Conservation (phyloP, 2,113 vertebrate genomes). For the Centropristis striata region DNA sequence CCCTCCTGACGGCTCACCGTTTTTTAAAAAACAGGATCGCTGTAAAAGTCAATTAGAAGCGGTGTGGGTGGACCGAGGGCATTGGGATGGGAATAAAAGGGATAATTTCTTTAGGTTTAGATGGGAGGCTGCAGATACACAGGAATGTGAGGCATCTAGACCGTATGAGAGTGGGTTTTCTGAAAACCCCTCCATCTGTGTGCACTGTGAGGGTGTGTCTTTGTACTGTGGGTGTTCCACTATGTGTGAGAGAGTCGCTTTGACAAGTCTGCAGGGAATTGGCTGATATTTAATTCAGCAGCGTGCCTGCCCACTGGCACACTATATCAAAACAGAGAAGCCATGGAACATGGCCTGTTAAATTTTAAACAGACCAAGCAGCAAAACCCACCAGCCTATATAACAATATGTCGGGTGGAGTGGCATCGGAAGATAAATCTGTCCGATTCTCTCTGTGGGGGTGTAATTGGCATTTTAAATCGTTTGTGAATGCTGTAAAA, state of each 20-base stretch:
- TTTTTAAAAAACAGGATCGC: constrained; percentile 19
- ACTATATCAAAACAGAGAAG: constrained; percentile 65
- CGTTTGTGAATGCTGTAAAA: constrained; percentile 83
- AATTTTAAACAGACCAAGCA: constrained; percentile 75
- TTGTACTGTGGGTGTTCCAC: neutral
- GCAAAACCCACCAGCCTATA: constrained; percentile 68
- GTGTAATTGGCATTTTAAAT: constrained; percentile 79
- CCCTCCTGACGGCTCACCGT: constrained; percentile 2
- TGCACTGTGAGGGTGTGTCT: neutral
- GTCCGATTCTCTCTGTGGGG: constrained; percentile 15
- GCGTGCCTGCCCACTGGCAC: constrained; percentile 28
- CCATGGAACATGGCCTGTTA: constrained; percentile 67
- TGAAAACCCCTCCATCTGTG: neutral
- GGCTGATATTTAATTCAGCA: constrained; percentile 68
- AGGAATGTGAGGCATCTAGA: neutral
- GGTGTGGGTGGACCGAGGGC: constrained; percentile 18
- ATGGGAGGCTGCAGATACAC: constrained; percentile 21
- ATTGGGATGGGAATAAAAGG: constrained; percentile 27
- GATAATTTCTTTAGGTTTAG: constrained; percentile 30
- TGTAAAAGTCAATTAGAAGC: constrained; percentile 64
- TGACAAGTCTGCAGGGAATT: constrained; percentile 38
- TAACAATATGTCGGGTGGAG: constrained; percentile 68
- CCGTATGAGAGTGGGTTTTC: neutral
- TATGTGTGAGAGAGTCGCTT: constrained; percentile 14
- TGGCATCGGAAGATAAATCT: constrained; percentile 70